Conservation (phyloP, 2,888 invertebrate genomes). For the Anorthoa munda region DNA sequence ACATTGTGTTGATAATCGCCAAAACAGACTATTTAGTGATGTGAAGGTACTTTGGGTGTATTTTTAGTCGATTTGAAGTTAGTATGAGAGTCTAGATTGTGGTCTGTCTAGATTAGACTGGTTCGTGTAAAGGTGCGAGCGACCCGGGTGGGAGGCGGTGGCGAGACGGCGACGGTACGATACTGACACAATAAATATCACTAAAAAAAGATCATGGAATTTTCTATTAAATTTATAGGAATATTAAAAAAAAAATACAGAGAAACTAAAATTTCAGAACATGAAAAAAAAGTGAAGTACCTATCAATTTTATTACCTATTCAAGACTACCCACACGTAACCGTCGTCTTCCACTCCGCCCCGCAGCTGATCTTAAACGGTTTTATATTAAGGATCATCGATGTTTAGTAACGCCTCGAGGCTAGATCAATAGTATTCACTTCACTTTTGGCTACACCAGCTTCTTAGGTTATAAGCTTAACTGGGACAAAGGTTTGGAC, state of each 20-base stretch:
- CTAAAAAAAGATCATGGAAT: background rate
- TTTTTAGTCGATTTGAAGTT: slow-evolving; percentile 60
- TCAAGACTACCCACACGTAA: slow-evolving; percentile 8
- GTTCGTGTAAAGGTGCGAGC: slow-evolving; percentile 42
- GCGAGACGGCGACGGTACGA: slow-evolving; percentile 39
- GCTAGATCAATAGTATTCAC: slow-evolving; percentile 78
- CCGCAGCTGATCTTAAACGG: slow-evolving; percentile 74
- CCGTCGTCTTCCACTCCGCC: slow-evolving; percentile 61
- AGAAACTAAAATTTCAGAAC: background rate
- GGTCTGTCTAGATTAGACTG: slow-evolving; percentile 50
- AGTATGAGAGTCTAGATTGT: slow-evolving; percentile 44
- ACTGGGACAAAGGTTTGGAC: slow-evolving; percentile 34
- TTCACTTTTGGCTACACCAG: slow-evolving; percentile 66
- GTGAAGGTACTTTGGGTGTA: slow-evolving; percentile 48
- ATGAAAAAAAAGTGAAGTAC: background rate
- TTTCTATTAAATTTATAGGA: background rate
- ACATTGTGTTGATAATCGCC: slow-evolving; percentile 44
- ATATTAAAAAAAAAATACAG: background rate
- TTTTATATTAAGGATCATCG: slow-evolving; percentile 89
- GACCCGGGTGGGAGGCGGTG: slow-evolving; percentile 46
- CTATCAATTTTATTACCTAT: background rate
- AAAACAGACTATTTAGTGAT: slow-evolving; percentile 53
- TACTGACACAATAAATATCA: background rate
- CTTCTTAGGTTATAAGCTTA: slow-evolving; percentile 61
- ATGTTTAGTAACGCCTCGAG: slow-evolving; percentile 77